These are phyloP conservation scores for Drosophila pandora DNA, from an alignment of 1,140 invertebrate species.

Conservation along the genomic window DNA sequence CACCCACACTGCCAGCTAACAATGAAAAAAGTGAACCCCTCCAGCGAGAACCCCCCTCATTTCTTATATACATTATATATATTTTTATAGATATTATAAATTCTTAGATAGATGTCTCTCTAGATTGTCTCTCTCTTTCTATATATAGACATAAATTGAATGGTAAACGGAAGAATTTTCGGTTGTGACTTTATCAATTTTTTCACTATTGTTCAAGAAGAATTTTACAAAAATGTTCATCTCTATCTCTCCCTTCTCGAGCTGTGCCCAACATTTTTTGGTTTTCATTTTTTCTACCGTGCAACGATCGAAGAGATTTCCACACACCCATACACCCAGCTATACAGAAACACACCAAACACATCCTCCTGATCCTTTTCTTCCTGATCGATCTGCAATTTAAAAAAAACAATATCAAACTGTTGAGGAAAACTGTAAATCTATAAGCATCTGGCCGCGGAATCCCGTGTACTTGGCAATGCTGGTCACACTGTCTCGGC, in stretches of 20 bases:
- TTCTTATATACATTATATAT: conserved; percentile 19
- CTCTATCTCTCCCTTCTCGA: conserved; percentile 34
- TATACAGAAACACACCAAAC: background rate
- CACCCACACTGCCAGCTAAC: conserved; percentile 30
- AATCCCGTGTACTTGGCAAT: conserved; percentile 84
- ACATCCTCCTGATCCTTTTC: conserved; percentile 10
- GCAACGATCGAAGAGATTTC: conserved; percentile 29
- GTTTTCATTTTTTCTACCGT: conserved; percentile 62
- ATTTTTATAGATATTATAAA: conserved; percentile 34
- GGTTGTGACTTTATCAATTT: conserved; percentile 24
- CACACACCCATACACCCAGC: conserved; percentile 3
- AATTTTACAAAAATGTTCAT: conserved; percentile 28
- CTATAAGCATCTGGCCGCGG: conserved; percentile 83
- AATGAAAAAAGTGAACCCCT: conserved; percentile 2
- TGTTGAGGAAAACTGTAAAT: conserved; percentile 63
- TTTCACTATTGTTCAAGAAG: conserved; percentile 15
- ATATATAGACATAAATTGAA: background rate
- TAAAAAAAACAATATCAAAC: conserved; percentile 19
- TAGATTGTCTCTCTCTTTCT: conserved; percentile 5
- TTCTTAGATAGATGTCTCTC: conserved; percentile 30
- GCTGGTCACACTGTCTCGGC: conserved; percentile 52
- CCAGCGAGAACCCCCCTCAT: background rate
- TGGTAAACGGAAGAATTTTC: conserved; percentile 43
- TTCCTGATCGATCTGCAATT: conserved; percentile 12
- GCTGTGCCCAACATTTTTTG: conserved; percentile 73